phyloP scores from a whole-genome alignment of 2,113 vertebrate genomes.

The Tympanuchus pallidicinctus region DNA sequence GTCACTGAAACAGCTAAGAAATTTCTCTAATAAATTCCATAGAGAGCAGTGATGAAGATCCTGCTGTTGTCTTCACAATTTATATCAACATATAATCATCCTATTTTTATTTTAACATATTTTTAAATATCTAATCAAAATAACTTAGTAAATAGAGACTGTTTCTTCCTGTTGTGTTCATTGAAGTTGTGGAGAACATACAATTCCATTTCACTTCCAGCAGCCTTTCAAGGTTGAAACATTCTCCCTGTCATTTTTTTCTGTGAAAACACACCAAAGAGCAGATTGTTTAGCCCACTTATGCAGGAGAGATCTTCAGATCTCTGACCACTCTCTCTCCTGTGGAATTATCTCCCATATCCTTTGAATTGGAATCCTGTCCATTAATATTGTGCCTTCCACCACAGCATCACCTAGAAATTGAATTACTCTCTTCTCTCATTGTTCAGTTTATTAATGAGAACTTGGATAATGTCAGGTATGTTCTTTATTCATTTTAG shows the following conservation, averaged over 20 bases:
- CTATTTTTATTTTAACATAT: background rate
- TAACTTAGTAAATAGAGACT: background rate
- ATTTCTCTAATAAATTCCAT: background rate
- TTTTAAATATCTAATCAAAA: background rate
- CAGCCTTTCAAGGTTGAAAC: background rate
- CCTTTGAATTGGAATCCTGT: conserved; percentile 4
- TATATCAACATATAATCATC: background rate
- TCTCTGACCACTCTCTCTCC: background rate
- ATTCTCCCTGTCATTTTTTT: background rate
- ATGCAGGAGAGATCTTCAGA: background rate
- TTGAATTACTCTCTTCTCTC: background rate
- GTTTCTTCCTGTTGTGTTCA: background rate
- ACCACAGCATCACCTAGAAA: background rate
- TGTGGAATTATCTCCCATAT: background rate
- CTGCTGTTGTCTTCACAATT: background rate
- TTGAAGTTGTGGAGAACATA: background rate
- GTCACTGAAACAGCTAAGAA: background rate
- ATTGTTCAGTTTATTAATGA: background rate
- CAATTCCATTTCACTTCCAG: background rate
- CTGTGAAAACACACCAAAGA: background rate
- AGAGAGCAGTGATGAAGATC: background rate
- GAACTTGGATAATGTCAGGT: background rate
- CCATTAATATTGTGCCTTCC: background rate
- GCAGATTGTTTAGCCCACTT: background rate
- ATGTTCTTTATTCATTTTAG: background rate